Evolutionary conservation across 2,888 invertebrate genomes (phyloP), one percentile per base, ranked within the genome.

Genomic region (Apodemia zela): DNA sequence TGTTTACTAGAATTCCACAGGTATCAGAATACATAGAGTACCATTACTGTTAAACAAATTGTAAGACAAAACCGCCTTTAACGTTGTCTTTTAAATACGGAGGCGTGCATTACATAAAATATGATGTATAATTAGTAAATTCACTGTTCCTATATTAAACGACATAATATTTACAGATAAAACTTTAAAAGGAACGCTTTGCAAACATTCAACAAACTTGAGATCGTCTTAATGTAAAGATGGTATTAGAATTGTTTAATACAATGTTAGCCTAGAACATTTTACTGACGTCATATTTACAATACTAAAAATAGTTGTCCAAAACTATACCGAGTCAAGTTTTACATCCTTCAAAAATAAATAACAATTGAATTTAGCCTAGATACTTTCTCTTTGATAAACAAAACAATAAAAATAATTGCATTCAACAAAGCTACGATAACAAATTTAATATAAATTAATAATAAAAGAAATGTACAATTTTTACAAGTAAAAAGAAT

Each of bases 171-270:
- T 88, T 91, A 91, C 90, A 91, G 89, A 89, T 90, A 89, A 91
- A 91, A 89, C 89, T 89, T 90, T 90, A 87, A 89, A 89, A 89
- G 89, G 90, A 91, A 90, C 90, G 89, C 90, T 90, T 90, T 89
- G 88, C 87, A 90, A 90, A 89, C 89, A 89, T 89, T 89, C 89
- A 90, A 90, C 89, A 89, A 89, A 89, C 87, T 89, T 90, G 90
- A 90, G 90, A 91, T 90, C 90, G 89, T 89, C 88, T 90, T 90
- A 90, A 89, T 85, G 84, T 90, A 89, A 85, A 85, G 89, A 89
- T 89, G 89, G 89, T 91, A 89, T 71, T 87, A 89, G 85, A 85
- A 80, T 81, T 84, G 65, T 84, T 77, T 74, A 78, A 80, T 71
- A 85, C 84, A 87, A 85, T 85, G 82, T 86, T 86, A 83, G 75